Evolutionary conservation across 2,113 vertebrate species (phyloP).

Genomic region (Globicephala melas): DNA sequence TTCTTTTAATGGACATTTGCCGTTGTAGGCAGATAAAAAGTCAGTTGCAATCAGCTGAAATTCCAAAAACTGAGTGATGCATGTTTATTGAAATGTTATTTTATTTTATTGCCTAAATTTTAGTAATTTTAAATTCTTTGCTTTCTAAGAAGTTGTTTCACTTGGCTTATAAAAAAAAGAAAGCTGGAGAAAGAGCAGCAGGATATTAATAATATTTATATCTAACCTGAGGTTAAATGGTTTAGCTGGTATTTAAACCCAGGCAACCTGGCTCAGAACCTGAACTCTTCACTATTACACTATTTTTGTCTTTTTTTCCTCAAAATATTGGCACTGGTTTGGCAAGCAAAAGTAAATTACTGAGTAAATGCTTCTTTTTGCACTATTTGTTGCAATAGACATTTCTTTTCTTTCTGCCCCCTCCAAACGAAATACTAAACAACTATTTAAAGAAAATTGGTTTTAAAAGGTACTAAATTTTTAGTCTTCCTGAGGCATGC

Average conservation of each 20-base stretch:
- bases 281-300: background rate
- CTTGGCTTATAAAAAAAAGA: background rate
- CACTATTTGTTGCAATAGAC: background rate
- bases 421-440: background rate
- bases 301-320: background rate
- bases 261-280: background rate
- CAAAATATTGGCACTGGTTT: background rate
- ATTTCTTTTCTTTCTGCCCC: background rate
- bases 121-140: background rate
- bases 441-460: background rate
- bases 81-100: background rate
- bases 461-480: background rate
- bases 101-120: background rate
- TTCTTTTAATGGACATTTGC: constrained; percentile 2
- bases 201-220: background rate
- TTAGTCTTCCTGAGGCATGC: background rate
- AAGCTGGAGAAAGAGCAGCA: background rate
- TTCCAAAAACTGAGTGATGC: background rate
- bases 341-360: background rate
- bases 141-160: background rate
- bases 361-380: constrained; percentile 19
- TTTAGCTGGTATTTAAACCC: background rate
- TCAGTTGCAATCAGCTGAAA: background rate
- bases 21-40: background rate
- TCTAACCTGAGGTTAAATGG: background rate